phyloP scores from a whole-genome alignment of 1,140 invertebrate genomes.

The Bombus polaris region DNA sequence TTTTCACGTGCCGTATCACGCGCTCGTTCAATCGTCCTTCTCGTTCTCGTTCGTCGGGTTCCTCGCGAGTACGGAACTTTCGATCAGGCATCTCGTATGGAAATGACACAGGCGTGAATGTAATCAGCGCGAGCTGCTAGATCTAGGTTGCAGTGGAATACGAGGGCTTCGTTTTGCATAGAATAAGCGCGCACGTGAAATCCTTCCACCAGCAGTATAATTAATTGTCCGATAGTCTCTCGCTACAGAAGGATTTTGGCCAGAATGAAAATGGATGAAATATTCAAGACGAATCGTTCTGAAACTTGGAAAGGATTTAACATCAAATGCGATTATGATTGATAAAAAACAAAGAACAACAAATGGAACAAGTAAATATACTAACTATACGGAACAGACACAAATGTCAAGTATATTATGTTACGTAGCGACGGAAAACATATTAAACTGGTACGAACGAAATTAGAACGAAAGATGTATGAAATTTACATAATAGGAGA shows the following conservation, averaged over 20 bases:
- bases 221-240: constrained; percentile 2
- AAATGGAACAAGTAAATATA: background rate
- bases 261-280: background rate
- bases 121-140: background rate
- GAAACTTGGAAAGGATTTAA: background rate
- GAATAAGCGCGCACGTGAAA: background rate
- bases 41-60: background rate
- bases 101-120: background rate
- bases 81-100: background rate
- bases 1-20: background rate
- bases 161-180: background rate
- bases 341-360: background rate
- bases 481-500: too few relatives aligned
- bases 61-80: background rate
- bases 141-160: background rate
- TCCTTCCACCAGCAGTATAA: background rate
- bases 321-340: background rate
- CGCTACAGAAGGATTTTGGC: background rate
- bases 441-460: too few relatives aligned
- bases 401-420: background rate
- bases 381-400: background rate
- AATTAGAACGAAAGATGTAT: too few relatives aligned
- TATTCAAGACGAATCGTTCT: background rate
- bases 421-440: background rate
- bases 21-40: background rate